Evolutionary conservation across 2,113 vertebrate genomes (phyloP).

Genomic region (Anas platyrhynchos): DNA sequence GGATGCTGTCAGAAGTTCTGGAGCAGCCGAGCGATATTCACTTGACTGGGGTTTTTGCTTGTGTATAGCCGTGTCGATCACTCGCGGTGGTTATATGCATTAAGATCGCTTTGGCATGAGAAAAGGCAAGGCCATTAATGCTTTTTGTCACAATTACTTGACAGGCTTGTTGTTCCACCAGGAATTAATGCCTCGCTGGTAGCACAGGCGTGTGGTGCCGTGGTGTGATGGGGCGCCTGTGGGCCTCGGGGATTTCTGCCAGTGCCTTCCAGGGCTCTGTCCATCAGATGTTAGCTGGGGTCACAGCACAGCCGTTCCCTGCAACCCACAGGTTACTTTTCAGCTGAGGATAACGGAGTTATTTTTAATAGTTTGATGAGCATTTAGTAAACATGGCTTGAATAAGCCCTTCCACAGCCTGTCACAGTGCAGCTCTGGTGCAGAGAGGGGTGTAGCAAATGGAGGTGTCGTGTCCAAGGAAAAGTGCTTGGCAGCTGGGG

Average conservation of each 20-base stretch:
- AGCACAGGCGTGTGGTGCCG: accelerated
- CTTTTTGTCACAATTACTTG: conserved; percentile 26
- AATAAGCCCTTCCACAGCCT: background rate
- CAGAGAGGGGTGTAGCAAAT: background rate
- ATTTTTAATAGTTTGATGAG: background rate
- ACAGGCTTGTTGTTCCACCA: background rate
- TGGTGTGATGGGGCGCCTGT: accelerated
- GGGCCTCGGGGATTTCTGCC: background rate
- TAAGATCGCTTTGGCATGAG: background rate
- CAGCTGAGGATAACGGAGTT: background rate
- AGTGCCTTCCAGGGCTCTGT: background rate
- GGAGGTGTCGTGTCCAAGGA: background rate
- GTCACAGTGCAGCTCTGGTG: background rate
- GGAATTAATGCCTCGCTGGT: conserved; percentile 14
- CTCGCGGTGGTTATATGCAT: background rate
- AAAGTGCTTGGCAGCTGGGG: background rate
- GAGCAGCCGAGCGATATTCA: background rate
- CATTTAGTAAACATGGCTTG: background rate
- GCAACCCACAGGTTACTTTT: background rate
- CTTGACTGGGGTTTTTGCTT: conserved; percentile 20
- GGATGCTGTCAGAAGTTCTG: conserved; percentile 36
- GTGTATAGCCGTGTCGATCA: background rate
- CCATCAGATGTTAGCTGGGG: background rate
- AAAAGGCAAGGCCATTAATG: conserved; percentile 29
- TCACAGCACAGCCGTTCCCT: background rate